A percentile compares a stretch with the other conserved stretches of the same genome.
Evolutionary conservation across 2,113 vertebrate species (phyloP).

Genomic region (Echinops telfairi): DNA sequence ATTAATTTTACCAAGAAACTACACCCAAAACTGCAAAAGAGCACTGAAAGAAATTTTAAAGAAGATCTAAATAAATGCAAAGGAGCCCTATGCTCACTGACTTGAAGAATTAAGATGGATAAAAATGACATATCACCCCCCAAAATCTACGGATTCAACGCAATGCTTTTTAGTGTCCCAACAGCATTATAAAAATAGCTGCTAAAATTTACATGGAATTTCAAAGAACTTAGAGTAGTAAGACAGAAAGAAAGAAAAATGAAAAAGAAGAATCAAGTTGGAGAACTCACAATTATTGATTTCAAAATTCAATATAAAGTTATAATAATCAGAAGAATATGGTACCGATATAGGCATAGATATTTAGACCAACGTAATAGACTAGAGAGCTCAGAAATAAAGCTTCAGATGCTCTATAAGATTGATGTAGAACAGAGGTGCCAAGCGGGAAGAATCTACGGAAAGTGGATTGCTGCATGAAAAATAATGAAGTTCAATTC

Average conservation of each 20-base stretch:
- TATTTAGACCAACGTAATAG: not conserved
- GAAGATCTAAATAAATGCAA: not conserved
- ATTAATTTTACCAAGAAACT: not conserved
- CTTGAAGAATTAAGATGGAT: not conserved
- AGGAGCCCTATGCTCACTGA: not conserved
- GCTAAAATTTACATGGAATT: not conserved
- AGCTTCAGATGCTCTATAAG: not conserved
- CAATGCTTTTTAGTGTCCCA: not conserved
- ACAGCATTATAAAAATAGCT: not conserved
- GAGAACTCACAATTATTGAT: not conserved
- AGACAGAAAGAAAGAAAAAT: not conserved
- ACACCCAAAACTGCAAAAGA: not conserved
- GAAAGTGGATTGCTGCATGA: no score
- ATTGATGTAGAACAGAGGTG: not conserved
- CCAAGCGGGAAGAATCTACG: not conserved
- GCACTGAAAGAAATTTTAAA: not conserved
- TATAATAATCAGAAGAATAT: not conserved
- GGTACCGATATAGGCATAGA: not conserved
- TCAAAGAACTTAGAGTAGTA: not conserved
- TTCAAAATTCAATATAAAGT: not conserved
- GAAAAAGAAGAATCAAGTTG: not conserved
- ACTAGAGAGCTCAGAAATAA: not conserved
- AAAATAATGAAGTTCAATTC: not conserved
- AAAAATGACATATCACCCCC: not conserved
- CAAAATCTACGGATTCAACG: not conserved